Conservation (phyloP, 2,888 invertebrate species). For the Amitus sp. region DNA sequence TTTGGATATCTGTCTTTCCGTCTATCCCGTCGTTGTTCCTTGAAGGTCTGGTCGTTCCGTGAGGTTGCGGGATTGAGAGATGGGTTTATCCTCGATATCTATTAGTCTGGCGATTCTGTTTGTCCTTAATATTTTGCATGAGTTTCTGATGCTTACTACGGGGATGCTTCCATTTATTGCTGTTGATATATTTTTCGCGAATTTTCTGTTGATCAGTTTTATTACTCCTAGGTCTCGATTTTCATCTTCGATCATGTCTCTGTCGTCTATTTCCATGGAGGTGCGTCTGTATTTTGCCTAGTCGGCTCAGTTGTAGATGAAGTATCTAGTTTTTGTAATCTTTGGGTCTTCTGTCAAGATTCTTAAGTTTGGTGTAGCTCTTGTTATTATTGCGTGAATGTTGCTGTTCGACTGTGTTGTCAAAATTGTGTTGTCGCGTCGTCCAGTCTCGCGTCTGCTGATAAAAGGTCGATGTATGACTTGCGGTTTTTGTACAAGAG, state of each 20-base stretch:
- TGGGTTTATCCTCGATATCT: neutral
- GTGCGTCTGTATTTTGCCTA: neutral
- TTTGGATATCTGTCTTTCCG: neutral
- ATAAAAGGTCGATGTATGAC: neutral
- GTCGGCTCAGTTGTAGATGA: neutral
- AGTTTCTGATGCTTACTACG: neutral
- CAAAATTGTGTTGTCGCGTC: neutral
- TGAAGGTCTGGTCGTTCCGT: neutral
- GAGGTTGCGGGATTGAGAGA: neutral
- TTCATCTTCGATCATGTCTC: neutral
- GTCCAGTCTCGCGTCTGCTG: neutral
- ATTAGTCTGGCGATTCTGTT: neutral
- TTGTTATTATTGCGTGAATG: neutral
- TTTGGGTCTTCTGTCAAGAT: neutral
- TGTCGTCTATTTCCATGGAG: neutral
- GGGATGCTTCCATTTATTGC: neutral
- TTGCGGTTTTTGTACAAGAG: neutral
- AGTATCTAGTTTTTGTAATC: neutral
- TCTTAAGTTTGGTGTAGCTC: too few relatives aligned
- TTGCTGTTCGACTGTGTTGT: neutral
- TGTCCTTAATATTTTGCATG: neutral
- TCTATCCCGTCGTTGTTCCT: neutral
- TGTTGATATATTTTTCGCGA: neutral
- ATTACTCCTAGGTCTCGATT: neutral
- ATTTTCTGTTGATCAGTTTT: neutral